Percentiles rank a stretch among this genome's conserved stretches.
phyloP scores from a whole-genome alignment of 2,797 vertebrate genomes.

The Pygocentrus nattereri region DNA sequence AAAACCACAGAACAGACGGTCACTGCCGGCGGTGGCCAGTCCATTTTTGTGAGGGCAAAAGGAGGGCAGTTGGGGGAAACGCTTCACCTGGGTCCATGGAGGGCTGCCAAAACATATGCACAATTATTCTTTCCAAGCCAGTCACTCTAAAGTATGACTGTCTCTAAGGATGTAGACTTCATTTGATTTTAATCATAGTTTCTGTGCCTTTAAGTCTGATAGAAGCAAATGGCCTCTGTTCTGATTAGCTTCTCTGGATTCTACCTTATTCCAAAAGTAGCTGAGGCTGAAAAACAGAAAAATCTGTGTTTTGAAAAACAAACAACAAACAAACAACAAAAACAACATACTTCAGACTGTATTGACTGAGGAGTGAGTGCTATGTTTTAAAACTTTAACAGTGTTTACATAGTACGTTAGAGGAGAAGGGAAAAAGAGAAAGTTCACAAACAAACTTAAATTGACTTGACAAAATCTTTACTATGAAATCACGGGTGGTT shows the following conservation, averaged over 20 bases:
- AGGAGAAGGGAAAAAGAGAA: too few species aligned
- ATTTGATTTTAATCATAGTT: not conserved
- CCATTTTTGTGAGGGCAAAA: constrained; percentile 9
- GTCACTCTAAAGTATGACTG: not conserved
- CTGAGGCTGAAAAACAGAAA: not conserved
- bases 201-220: not conserved
- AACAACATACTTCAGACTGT: too few species aligned
- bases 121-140: not conserved
- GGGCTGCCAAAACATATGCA: not conserved
- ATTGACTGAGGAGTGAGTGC: too few species aligned
- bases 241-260: not conserved
- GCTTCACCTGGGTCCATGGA: constrained; percentile 1
- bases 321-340: not conserved
- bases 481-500: too few species aligned
- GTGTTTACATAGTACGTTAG: too few species aligned
- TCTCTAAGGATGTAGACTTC: not conserved
- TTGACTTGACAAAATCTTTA: too few species aligned
- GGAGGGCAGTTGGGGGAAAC: not conserved
- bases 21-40: not conserved
- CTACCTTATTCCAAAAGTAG: not conserved
- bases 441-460: too few species aligned
- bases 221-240: not conserved
- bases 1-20: constrained; percentile 32
- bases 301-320: not conserved
- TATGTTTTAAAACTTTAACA: too few species aligned